These are phyloP conservation scores for Crematogaster levior DNA, from an alignment of 2,888 invertebrate genomes.

Conservation along the genomic window DNA sequence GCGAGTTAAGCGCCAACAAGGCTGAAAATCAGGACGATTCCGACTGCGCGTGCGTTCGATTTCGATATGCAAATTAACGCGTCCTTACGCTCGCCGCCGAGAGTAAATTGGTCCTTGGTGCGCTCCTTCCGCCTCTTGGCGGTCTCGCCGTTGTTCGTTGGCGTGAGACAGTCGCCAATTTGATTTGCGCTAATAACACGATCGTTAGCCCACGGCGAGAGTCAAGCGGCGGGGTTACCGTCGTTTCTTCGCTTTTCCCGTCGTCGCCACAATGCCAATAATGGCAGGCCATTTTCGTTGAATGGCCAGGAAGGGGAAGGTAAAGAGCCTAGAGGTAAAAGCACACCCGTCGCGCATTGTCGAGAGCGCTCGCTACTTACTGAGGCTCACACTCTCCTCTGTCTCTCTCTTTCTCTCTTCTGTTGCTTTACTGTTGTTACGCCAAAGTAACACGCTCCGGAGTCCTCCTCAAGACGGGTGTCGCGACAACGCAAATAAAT, in stretches of 20 bases:
- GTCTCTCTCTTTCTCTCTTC: slow-evolving; percentile 17
- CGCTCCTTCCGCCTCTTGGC: slow-evolving; percentile 31
- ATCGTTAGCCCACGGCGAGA: slow-evolving; percentile 76
- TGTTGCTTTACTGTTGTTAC: slow-evolving; percentile 34
- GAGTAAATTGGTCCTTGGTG: slow-evolving; percentile 61
- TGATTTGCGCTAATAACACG: slow-evolving; percentile 79
- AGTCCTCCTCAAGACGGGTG: slow-evolving; percentile 23
- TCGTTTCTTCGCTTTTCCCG: slow-evolving; percentile 67
- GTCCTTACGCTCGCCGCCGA: slow-evolving; percentile 47
- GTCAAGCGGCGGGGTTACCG: slow-evolving; percentile 56
- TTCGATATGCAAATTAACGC: slow-evolving; percentile 73
- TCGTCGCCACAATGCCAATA: slow-evolving; percentile 80
- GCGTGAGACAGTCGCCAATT: slow-evolving; percentile 76
- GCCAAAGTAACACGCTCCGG: slow-evolving; percentile 38
- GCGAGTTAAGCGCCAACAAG: neutral
- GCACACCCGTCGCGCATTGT: slow-evolving; percentile 80
- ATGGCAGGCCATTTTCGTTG: slow-evolving; percentile 76
- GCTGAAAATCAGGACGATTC: slow-evolving; percentile 58
- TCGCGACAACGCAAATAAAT: slow-evolving; percentile 48
- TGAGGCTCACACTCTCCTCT: slow-evolving; percentile 20
- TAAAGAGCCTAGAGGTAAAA: slow-evolving; percentile 74
- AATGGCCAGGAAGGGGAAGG: slow-evolving; percentile 70
- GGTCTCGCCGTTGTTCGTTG: slow-evolving; percentile 30
- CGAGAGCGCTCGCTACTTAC: slow-evolving; percentile 66
- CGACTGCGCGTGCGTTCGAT: slow-evolving; percentile 57